Evolutionary conservation across 92 coral and sea anemone genomes (phyloP).

Genomic region (Epizoanthus rinbou): DNA sequence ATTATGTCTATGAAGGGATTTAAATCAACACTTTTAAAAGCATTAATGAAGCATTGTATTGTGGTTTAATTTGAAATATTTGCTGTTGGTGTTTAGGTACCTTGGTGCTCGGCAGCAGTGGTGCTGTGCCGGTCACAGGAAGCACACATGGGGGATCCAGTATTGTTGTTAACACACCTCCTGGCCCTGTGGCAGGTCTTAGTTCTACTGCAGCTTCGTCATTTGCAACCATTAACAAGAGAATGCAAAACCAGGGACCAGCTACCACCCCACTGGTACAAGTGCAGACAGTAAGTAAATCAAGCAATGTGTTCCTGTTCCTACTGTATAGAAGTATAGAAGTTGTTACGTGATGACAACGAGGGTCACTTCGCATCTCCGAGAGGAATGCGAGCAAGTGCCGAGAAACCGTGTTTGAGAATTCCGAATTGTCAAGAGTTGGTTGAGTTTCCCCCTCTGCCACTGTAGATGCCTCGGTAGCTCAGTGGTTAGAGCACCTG

Average conservation of each 20-base stretch:
- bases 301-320: neutral
- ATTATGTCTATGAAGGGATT: too few relatives aligned
- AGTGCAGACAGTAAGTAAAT: slow-evolving; percentile 63
- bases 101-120: slow-evolving; percentile 65
- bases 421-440: too few relatives aligned
- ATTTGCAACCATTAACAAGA: slow-evolving; percentile 92
- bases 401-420: too few relatives aligned
- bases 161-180: slow-evolving; percentile 93
- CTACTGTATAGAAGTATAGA: too few relatives aligned
- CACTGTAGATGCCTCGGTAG: too few relatives aligned
- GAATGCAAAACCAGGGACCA: slow-evolving; percentile 83
- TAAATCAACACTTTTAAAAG: too few relatives aligned
- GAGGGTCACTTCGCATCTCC: too few relatives aligned
- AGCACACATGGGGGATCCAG: slow-evolving; percentile 73
- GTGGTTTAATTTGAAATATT: too few relatives aligned
- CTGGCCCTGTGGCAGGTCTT: slow-evolving; percentile 76
- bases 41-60: neutral
- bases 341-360: too few relatives aligned
- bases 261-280: slow-evolving; percentile 60
- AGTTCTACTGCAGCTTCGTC: slow-evolving; percentile 67
- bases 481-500: too few relatives aligned
- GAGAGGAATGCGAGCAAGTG: too few relatives aligned
- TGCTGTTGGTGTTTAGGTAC: slow-evolving; percentile 35
- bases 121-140: slow-evolving; percentile 59
- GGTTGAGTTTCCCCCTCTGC: too few relatives aligned